Percentiles rank a stretch among this genome's conserved stretches.
Evolutionary conservation across 2,797 vertebrate species (phyloP).

Genomic region (Betta splendens): DNA sequence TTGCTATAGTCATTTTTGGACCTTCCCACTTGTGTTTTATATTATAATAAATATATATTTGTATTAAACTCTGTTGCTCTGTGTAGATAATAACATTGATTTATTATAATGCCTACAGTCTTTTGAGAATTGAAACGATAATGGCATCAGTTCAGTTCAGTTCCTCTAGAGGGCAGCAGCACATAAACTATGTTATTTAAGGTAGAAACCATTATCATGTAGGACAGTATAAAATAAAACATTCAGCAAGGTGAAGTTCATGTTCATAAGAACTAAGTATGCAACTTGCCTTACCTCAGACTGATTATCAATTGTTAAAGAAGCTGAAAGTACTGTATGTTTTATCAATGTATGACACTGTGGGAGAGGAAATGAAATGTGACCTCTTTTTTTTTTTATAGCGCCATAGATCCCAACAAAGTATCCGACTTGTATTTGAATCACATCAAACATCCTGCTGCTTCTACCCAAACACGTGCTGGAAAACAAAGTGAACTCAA

Average conservation of each 20-base stretch:
- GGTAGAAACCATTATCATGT: neutral
- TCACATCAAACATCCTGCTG: neutral
- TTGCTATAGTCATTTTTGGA: neutral
- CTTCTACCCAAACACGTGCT: no score
- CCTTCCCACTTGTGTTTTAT: neutral
- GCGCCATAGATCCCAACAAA: no score
- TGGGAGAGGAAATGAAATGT: no score
- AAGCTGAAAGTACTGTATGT: no score
- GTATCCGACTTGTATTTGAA: neutral
- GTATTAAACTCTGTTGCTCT: slow-evolving; percentile 8
- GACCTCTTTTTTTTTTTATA: no score
- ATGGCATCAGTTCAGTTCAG: neutral
- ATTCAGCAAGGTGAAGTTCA: neutral
- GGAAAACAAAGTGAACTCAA: no score
- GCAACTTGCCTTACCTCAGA: no score
- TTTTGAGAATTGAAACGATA: neutral
- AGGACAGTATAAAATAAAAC: neutral
- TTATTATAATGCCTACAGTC: neutral
- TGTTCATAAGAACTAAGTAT: neutral
- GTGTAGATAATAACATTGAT: neutral
- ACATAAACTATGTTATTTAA: slow-evolving; percentile 5
- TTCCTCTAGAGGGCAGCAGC: slow-evolving; percentile 65
- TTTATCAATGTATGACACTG: no score
- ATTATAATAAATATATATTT: slow-evolving; percentile 45
- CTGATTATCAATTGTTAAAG: no score